Percentiles rank a stretch among this genome's conserved stretches.
These are phyloP conservation scores for Atta colombica DNA, from an alignment of 1,140 invertebrate genomes.

Conservation along the genomic window DNA sequence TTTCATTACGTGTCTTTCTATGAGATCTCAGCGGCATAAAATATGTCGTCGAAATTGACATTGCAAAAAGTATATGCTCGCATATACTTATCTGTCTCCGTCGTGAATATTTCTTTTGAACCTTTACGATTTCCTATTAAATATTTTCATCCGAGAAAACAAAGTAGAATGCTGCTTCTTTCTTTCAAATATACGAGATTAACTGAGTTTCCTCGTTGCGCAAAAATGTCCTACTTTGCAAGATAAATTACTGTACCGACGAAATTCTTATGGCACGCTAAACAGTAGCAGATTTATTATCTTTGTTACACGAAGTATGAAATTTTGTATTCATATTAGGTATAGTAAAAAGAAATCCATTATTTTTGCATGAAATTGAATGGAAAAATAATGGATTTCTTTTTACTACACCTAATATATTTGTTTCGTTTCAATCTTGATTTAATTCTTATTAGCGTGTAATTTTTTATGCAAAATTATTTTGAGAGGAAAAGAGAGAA, in stretches of 20 bases:
- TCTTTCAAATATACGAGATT: background rate
- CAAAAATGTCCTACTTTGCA: constrained; percentile 21
- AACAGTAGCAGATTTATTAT: background rate
- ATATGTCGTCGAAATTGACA: constrained; percentile 47
- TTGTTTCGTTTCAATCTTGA: background rate
- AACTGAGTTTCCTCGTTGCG: constrained; percentile 12
- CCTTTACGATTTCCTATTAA: constrained; percentile 47
- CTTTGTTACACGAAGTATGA: background rate
- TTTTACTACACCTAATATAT: background rate
- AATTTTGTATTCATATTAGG: background rate
- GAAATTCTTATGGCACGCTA: constrained; percentile 5
- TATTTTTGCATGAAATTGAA: no score
- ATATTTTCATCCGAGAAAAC: constrained; percentile 43
- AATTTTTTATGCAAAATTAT: constrained; percentile 9
- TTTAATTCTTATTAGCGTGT: background rate
- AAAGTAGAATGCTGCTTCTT: constrained; percentile 3
- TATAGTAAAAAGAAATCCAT: no score
- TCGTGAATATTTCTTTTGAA: background rate
- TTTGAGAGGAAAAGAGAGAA: background rate
- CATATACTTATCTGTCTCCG: background rate
- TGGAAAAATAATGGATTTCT: no score
- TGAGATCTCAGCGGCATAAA: background rate
- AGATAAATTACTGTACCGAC: constrained; percentile 1
- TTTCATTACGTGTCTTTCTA: constrained; percentile 23
- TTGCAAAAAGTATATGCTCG: constrained; percentile 16